A percentile compares a stretch with the other conserved stretches of the same genome.
Evolutionary conservation across 2,888 invertebrate species (phyloP).

Genomic region (Salticus scenicus): DNA sequence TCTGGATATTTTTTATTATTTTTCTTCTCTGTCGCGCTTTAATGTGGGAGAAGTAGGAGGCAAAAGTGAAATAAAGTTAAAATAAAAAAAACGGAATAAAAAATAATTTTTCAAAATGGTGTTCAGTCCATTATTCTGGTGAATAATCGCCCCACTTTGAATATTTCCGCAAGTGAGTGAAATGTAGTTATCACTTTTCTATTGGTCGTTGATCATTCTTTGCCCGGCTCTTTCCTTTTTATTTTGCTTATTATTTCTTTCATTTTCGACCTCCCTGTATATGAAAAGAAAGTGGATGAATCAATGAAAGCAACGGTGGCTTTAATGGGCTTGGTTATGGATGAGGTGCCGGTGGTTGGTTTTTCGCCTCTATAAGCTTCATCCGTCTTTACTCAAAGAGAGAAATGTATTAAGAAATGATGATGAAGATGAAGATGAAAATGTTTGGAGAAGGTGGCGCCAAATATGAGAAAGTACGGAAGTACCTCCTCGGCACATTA

Average conservation of each 20-base stretch:
- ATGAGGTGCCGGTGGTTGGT: slow-evolving; percentile 5
- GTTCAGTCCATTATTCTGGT: slow-evolving; percentile 63
- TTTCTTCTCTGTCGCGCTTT: slow-evolving; percentile 5
- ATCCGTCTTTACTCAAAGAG: slow-evolving; percentile 19
- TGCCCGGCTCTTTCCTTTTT: background rate
- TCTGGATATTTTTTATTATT: background rate
- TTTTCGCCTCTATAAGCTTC: too few relatives aligned
- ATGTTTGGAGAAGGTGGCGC: slow-evolving; percentile 59
- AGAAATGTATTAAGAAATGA: slow-evolving; percentile 13
- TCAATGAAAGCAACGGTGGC: background rate
- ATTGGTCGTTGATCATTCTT: slow-evolving; percentile 65
- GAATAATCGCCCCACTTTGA: slow-evolving; percentile 69
- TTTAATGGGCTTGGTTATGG: slow-evolving; percentile 13
- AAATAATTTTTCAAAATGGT: slow-evolving; percentile 40
- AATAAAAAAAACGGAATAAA: background rate
- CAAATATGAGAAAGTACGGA: background rate
- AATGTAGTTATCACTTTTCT: slow-evolving; percentile 68
- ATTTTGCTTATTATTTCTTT: background rate
- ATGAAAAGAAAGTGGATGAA: background rate
- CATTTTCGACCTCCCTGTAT: background rate
- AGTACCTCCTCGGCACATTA: background rate
- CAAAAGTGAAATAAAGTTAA: background rate
- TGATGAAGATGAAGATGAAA: slow-evolving; percentile 43
- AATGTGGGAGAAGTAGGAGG: slow-evolving; percentile 7
- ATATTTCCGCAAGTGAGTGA: slow-evolving; percentile 70